These are phyloP conservation scores for Drosophila asahinai DNA, from an alignment of 1,140 invertebrate genomes.

Conservation along the genomic window DNA sequence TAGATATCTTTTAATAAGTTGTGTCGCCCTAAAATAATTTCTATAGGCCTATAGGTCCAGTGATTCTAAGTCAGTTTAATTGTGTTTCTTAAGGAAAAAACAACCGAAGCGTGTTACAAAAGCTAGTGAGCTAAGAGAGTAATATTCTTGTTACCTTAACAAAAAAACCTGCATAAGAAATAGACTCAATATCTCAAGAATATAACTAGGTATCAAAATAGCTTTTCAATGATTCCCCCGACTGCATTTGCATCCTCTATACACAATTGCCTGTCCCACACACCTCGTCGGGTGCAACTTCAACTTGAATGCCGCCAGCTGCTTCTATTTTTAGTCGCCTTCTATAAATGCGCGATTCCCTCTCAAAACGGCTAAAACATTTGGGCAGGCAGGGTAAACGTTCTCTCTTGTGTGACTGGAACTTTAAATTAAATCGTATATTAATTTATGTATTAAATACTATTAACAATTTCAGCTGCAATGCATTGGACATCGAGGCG, in stretches of 20 bases:
- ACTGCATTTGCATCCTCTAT: constrained; percentile 17
- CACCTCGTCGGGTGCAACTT: constrained; percentile 34
- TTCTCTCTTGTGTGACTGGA: not conserved
- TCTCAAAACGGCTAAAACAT: constrained; percentile 3
- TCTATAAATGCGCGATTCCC: constrained; percentile 36
- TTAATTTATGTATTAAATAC: not conserved
- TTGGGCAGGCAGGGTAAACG: not conserved
- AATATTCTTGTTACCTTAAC: no score
- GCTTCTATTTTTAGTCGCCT: constrained; percentile 66
- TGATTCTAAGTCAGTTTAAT: no score
- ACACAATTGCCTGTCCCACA: constrained; percentile 18
- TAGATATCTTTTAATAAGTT: no score
- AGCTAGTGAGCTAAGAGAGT: not conserved
- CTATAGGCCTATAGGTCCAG: no score
- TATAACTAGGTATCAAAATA: not conserved
- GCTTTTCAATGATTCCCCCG: not conserved
- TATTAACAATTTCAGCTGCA: constrained; percentile 33
- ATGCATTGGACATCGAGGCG: constrained; percentile 30
- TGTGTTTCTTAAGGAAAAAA: no score
- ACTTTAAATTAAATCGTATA: not conserved
- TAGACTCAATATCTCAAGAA: not conserved
- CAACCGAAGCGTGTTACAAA: no score
- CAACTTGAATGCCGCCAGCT: constrained; percentile 64
- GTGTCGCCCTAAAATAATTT: no score
- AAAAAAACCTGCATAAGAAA: no score